These are phyloP conservation scores for Addax nasomaculatus DNA, from an alignment of 2,113 vertebrate species.

Conservation along the genomic window DNA sequence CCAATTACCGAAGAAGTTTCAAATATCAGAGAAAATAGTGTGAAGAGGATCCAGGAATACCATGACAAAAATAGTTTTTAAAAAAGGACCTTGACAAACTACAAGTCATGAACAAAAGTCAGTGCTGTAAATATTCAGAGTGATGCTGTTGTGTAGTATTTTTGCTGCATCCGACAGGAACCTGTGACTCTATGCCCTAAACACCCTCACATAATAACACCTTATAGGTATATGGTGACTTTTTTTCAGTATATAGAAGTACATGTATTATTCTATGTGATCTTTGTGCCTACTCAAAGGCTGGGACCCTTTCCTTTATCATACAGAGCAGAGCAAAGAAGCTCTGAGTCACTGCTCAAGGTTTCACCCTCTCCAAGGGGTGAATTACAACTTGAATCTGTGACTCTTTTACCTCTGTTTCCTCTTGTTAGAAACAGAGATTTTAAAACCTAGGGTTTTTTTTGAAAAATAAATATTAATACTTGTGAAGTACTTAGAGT, in stretches of 20 bases:
- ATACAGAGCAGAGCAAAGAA: background rate
- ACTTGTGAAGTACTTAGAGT: background rate
- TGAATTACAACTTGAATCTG: background rate
- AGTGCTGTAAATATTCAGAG: background rate
- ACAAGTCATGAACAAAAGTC: background rate
- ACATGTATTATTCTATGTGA: background rate
- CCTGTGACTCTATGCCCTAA: background rate
- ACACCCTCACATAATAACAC: background rate
- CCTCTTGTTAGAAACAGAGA: background rate
- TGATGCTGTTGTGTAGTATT: background rate
- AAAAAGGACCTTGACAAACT: background rate
- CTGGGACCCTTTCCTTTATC: background rate
- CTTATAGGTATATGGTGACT: background rate
- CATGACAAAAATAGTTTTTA: background rate
- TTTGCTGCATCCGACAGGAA: background rate
- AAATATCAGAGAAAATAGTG: background rate
- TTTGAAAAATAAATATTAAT: background rate
- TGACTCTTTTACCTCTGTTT: background rate
- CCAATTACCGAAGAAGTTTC: background rate
- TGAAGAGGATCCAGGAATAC: background rate
- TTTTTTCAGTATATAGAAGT: background rate
- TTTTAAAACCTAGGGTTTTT: background rate
- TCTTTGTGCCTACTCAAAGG: background rate
- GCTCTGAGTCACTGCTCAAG: background rate
- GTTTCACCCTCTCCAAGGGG: background rate